Base-by-base conservation (phyloP, 2,888 invertebrate species). In the Blera fallax region DNA sequence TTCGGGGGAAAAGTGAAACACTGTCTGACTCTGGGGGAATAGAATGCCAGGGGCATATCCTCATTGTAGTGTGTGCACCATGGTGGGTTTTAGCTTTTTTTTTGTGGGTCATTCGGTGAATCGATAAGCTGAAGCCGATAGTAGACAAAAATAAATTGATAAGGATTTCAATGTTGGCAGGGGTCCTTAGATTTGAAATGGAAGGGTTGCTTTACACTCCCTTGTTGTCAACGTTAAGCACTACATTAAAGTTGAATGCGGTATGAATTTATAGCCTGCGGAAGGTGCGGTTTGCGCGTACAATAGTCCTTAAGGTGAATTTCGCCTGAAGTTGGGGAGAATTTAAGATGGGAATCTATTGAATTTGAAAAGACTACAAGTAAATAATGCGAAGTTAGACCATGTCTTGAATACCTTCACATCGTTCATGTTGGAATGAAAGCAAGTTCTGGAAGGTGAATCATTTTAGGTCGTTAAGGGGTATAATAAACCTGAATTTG, bases 51-150 rank as follows among this genome's bases (percentile, higher is more conserved):
- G 14, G 16, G 10, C 10, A 16, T 32, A 8, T 32, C 56, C 11
- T 8, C 16, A 18, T 18, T 54, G 69, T 29, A 6, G 10, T 27
- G 40, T 43, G 29, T 54, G 1, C 18, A 54, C n/a, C 40, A 16
- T 32, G 11, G 43, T 32, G 14, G 43, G 34, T 21, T 45, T 70
- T 43, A 45, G 34, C 29, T 14, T 70, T 56, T 43, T 43, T 14
- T 70, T 56, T 43, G 32, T 70, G 34, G 45, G 58, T 56, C 58
- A 58, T 45, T 45, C 14, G 45, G 32, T 14, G 7, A 32, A 58
- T 70, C 58, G 45, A 70, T 56, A 56, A 18, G 14, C 14, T 52
- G 11, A 21, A 45, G 56, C 2, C 32, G 43, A 70, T 70, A 10
- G 56, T 5, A 56, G 70, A 67, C 67, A 34, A 18, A 10, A 48